phyloP scores from a whole-genome alignment of 1,140 invertebrate genomes.

The Brachionus rotundiformis region DNA sequence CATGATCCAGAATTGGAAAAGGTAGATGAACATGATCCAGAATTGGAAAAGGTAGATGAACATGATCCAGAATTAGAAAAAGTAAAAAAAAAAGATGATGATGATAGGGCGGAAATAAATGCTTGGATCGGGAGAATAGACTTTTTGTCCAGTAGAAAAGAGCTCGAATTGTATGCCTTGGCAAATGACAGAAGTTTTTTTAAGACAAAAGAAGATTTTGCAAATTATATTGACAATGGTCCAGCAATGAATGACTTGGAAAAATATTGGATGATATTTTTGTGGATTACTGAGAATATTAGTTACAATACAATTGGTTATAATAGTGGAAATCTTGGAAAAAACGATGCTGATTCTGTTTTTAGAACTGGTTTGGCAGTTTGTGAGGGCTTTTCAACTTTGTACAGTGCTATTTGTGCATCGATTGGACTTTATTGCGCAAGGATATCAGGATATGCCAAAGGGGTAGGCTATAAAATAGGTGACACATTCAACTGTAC shows the following conservation, averaged over 20 bases:
- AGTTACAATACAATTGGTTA: not conserved
- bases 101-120: not conserved
- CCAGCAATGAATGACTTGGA: not conserved
- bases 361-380: not conserved
- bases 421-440: not conserved
- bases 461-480: not conserved
- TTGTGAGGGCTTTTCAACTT: not conserved
- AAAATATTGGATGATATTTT: slow-evolving; percentile 10
- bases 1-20: not conserved
- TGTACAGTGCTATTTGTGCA: not conserved
- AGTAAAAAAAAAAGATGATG: not conserved
- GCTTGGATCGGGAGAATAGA: not conserved
- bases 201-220: not conserved
- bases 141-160: not conserved
- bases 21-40: not conserved
- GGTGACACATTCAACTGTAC: not conserved
- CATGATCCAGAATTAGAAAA: not conserved
- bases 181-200: not conserved
- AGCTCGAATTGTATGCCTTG: not conserved
- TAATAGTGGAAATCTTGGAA: not conserved
- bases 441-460: not conserved
- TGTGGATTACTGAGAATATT: slow-evolving; percentile 35
- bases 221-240: not conserved
- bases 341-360: slow-evolving; percentile 15
- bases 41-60: not conserved